Conservation (phyloP, 1,140 invertebrate genomes). For the Olivierus martensii region DNA sequence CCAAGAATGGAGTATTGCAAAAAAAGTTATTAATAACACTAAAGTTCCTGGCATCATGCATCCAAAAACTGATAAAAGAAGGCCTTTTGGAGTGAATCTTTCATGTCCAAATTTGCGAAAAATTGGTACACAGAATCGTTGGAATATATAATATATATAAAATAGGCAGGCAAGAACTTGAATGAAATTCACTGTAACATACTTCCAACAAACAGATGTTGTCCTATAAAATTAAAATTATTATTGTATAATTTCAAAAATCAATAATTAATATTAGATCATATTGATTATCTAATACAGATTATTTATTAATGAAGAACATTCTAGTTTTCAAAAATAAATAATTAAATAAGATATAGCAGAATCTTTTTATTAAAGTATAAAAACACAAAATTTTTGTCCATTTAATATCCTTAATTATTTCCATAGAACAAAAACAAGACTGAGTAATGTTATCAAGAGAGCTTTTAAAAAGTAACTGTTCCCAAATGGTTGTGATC, state of each 20-base stretch:
- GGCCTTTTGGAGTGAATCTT: slow-evolving; percentile 40
- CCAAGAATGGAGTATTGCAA: slow-evolving; percentile 73
- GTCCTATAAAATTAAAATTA: slow-evolving; percentile 37
- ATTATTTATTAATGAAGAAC: no score
- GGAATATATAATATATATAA: slow-evolving; percentile 62
- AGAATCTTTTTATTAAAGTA: no score
- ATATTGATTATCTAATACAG: no score
- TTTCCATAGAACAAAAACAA: no score
- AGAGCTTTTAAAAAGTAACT: no score
- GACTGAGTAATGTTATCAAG: no score
- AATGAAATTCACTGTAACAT: slow-evolving; percentile 51
- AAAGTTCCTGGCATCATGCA: slow-evolving; percentile 60
- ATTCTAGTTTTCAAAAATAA: no score
- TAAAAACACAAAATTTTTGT: no score
- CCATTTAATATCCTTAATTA: no score
- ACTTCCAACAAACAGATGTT: slow-evolving; percentile 53
- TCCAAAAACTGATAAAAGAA: slow-evolving; percentile 51
- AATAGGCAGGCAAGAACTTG: slow-evolving; percentile 64
- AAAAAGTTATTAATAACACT: slow-evolving; percentile 61
- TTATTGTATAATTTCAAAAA: background rate
- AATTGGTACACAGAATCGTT: slow-evolving; percentile 52
- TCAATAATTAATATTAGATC: no score
- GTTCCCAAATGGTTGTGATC: no score
- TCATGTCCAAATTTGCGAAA: slow-evolving; percentile 54
- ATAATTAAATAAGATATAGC: no score